Conservation (phyloP, 2,888 invertebrate species). For the Frankliniella fusca region DNA sequence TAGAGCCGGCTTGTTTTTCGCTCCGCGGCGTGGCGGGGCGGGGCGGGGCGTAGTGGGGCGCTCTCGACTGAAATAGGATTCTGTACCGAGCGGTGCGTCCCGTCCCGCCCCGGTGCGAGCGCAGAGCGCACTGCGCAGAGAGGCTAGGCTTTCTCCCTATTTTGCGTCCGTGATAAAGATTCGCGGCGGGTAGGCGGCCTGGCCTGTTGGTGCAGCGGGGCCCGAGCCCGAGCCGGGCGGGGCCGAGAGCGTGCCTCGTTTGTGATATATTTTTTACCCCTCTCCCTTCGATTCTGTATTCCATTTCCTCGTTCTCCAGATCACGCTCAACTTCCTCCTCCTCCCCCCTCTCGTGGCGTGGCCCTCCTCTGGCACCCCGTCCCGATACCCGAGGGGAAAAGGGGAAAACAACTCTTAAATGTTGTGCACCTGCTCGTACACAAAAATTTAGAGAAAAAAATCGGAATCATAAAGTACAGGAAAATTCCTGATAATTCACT, state of each 20-base stretch:
- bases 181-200: no score
- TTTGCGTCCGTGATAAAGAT: not conserved
- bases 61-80: not conserved
- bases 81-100: not conserved
- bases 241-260: not conserved
- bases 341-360: not conserved
- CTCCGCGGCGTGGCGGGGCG: not conserved
- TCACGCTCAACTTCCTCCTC: not conserved
- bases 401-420: no score
- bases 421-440: no score
- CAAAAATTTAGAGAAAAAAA: no score
- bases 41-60: not conserved
- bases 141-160: constrained; percentile 16
- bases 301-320: no score
- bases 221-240: not conserved
- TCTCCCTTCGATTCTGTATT: no score
- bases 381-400: no score
- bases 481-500: no score
- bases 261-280: no score
- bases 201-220: not conserved
- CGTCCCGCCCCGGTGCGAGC: not conserved
- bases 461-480: no score
- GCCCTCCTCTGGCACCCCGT: not conserved
- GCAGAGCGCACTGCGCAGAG: not conserved
- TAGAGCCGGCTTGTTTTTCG: not conserved